Base-by-base conservation (phyloP, 2,888 invertebrate species). In the Lucinisca nassula region DNA sequence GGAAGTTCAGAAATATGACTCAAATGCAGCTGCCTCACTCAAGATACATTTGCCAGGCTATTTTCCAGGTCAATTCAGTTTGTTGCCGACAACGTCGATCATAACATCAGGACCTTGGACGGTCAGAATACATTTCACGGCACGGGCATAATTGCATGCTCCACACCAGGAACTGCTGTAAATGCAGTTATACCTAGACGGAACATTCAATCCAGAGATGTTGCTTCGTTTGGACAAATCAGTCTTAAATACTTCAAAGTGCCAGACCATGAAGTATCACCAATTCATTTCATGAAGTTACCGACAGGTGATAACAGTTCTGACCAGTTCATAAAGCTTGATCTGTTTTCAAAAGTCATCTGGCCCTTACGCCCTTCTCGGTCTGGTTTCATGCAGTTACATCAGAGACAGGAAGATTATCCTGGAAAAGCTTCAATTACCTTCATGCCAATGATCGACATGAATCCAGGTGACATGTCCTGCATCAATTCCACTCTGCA, bases 51-150 rank as follows among this genome's bases (percentile, higher is more conserved):
- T 91, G 14, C 79, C 82, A 38, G 37, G 35, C 38, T 81, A 76
- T 30, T 55, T 49, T 27, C 58, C 79, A 38, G 85, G 82, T 10
- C 37, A 81, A 45, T 93, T 10, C 93, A 92, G 82, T 93, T 85
- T 79, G 89, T 87, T n/a, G 93, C 92, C 51, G 93, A 94, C 79
- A 94, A 93, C 85, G 92, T 91, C 1, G 92, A 94, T 81, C 93
- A 93, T 79, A 92, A 93, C 73, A 81, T 87, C 27, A 61, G 79
- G 37, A 93, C 91, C 12, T 21, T 93, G n/a, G 91, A 93, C 74
- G 92, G 91, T 1, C 73, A 88, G 27, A 77, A 84, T 55, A 90
- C 93, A 21, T 90, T 91, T 37, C 88, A 91, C 75, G 89, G 84
- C 1, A 88, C 89, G 85, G 85, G 85, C 14, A 88, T 90, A 8